phyloP scores from a whole-genome alignment of 2,113 vertebrate species.

The Muntiacus muntjak region DNA sequence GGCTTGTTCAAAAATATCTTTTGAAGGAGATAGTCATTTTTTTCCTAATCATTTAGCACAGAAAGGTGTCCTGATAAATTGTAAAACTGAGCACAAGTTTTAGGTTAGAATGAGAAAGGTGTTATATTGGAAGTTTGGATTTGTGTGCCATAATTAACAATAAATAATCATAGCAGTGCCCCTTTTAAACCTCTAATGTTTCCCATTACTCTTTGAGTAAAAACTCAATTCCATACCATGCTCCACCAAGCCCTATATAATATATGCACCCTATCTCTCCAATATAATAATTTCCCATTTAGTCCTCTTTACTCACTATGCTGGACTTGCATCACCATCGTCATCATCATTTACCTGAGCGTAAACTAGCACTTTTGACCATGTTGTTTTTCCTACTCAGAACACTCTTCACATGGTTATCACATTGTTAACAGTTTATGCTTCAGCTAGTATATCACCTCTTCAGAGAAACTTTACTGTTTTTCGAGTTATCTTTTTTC shows the following conservation, averaged over 20 bases:
- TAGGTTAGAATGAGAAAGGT: background rate
- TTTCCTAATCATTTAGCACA: background rate
- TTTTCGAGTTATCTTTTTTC: background rate
- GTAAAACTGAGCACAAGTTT: background rate
- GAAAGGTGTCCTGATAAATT: background rate
- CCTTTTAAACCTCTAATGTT: background rate
- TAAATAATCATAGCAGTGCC: background rate
- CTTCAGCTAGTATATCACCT: background rate
- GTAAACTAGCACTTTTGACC: background rate
- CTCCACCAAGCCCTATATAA: background rate
- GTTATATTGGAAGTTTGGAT: background rate
- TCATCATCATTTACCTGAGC: background rate
- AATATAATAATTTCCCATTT: background rate
- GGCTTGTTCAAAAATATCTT: background rate
- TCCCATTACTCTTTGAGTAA: background rate
- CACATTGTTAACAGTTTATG: background rate
- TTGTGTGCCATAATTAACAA: background rate
- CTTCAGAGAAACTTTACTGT: background rate
- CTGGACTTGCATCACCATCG: background rate
- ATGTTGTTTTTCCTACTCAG: background rate
- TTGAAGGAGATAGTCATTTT: background rate
- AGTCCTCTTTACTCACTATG: background rate
- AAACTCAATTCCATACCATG: background rate
- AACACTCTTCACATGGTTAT: background rate
- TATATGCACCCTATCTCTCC: background rate